Evolutionary conservation across 2,888 invertebrate species (phyloP).

Genomic region (Fragum sueziense): DNA sequence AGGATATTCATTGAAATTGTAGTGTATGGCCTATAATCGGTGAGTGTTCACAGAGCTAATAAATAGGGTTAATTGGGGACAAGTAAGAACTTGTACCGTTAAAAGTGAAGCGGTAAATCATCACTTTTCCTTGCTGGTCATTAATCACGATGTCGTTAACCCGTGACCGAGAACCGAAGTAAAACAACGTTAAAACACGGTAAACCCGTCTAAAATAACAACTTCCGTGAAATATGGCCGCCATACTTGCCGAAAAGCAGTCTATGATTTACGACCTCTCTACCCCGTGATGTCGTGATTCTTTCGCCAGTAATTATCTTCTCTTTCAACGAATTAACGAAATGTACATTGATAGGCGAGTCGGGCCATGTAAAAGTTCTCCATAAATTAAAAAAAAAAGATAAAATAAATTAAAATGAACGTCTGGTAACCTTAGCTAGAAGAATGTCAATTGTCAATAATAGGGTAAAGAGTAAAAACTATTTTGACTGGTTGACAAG

Average conservation of each 20-base stretch:
- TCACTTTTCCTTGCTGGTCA: neutral
- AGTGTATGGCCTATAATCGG: no score
- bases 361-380: no score
- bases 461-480: no score
- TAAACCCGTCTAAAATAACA: constrained; percentile 22
- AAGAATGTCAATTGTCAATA: no score
- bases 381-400: no score
- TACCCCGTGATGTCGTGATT: neutral
- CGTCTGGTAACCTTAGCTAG: no score
- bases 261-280: constrained; percentile 1
- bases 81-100: neutral
- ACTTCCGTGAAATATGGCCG: constrained; percentile 7
- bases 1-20: no score
- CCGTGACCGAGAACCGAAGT: constrained; percentile 14
- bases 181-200: constrained; percentile 17
- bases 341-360: no score
- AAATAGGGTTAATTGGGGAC: neutral
- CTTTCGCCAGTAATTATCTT: neutral
- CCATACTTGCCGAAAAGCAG: neutral
- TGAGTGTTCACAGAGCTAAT: no score
- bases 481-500: no score
- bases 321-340: neutral
- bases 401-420: no score
- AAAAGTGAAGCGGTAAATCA: constrained; percentile 19
- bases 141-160: constrained; percentile 22